Base-by-base conservation (phyloP, 2,113 vertebrate genomes). In the Larimichthys crocea region DNA sequence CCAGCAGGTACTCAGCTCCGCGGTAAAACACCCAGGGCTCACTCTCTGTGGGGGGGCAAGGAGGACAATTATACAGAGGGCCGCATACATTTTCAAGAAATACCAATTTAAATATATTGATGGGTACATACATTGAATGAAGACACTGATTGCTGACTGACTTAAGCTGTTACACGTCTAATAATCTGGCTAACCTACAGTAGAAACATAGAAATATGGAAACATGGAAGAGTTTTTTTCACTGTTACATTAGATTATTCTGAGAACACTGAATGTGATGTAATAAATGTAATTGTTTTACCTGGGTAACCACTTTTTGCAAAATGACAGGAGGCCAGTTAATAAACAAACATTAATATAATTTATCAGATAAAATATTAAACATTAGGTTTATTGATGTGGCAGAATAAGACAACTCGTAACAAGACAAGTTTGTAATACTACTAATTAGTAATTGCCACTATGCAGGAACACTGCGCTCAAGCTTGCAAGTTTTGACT, bases 21-120 rank as follows among this genome's bases (percentile, higher is more conserved):
- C 94, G 95, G 89, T 96, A 96, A 84, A 98, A 99, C 15, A 96
- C 92, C 97, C 97, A 99, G 0, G 97, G 95, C 17, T 95, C 93
- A 14, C 90, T 92, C 79, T 98, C 98, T 99, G 92, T 60, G 89
- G n/a, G 46, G 89, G n/a, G 50, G 24, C 9, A 0, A 16, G 91
- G 0, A 46, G 19, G 16, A 64, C 17, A 46, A 24, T 22, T 11
- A 53, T 3, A 40, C 35, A 40, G 35, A 44, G 60, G 14, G 65
- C 52, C 46, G 2, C 19, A 57, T 5, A 62, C 10, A 17, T 50
- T n/a, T 49, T 59, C 10, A 64, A 9, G 1, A 24, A 29, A 65
- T 17, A 17, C 9, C 5, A 50, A 11, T 44, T 12, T 14, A 57
- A 44, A 71, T 11, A 56, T 40, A 22, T 1, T 1, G 1, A 9